Evolutionary conservation across 2,113 vertebrate genomes (phyloP), one percentile per base, ranked within the genome.

Genomic region (Brienomyrus brachyistius): DNA sequence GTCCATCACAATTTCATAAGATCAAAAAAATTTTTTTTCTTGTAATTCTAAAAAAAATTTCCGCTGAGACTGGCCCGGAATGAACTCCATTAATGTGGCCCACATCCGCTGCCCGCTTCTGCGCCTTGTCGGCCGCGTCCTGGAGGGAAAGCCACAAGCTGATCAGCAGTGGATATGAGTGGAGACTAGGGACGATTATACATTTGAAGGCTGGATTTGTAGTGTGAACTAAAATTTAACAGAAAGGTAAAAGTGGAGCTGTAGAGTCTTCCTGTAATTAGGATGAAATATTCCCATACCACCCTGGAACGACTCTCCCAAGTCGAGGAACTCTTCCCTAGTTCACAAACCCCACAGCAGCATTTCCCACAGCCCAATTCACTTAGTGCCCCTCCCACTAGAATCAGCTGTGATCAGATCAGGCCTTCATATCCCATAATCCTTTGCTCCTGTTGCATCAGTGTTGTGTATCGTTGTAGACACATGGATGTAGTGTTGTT

Each of bases 191-290:
- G 19, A 2, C 21, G 3, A 47, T 21, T 35, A 47, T 2, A 1
- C 83, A 19, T 83, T 90, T 7, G 88, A 40, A 84, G 80, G 40
- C 52, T 66, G 86, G 87, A 88, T 89, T 74, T 86, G 51, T 50
- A 89, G 47, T 82, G 74, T 80, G 66, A 89, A 62, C 82, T 88
- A 88, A 87, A 40, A 21, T 35, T 62, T 48, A 47, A 27, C 40
- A 31, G 40, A 80, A 27, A 87, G 86, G 74, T 56, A 51, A 56
- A 40, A 83, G 50, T 43, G 35, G 50, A 52, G 5, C 70, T 83
- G 82, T 91, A 35, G 89, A 56, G 54, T 21, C 5, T 86, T 86
- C 54, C 77, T 89, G 62, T 90, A 89, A 91, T 90, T 88, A 77
- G 89, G 5, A 51, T 8, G 4, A 31, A 23, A 84, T 11, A 3